Evolutionary conservation across 2,888 invertebrate genomes (phyloP).

Genomic region (Tigriopus californicus): DNA sequence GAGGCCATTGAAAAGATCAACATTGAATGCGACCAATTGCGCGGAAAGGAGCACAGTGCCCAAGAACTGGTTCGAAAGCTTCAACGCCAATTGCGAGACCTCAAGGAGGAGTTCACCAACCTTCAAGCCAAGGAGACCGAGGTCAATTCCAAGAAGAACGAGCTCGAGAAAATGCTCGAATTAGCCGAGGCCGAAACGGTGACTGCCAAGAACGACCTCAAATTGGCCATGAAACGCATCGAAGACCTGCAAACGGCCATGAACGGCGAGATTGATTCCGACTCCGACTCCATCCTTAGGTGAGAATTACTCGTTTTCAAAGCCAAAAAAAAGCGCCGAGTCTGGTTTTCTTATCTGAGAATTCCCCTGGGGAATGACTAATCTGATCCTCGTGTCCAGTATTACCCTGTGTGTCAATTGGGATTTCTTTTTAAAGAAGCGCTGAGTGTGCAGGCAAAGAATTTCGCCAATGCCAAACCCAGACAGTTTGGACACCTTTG

Average conservation of each 20-base stretch:
- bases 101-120: conserved; percentile 25
- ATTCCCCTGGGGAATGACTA: not conserved
- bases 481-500: not conserved
- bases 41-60: conserved; percentile 50
- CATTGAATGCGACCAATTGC: conserved; percentile 47
- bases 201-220: conserved; percentile 42
- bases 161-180: conserved; percentile 25
- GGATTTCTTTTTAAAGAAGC: not conserved
- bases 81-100: conserved; percentile 49
- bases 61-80: conserved; percentile 57
- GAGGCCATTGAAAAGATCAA: conserved; percentile 51
- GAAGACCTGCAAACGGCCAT: conserved; percentile 80
- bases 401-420: not conserved
- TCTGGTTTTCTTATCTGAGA: not conserved
- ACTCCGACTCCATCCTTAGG: not conserved
- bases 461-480: not conserved
- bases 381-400: not conserved
- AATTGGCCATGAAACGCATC: conserved; percentile 69
- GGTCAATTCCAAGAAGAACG: conserved; percentile 19
- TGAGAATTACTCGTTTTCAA: not conserved
- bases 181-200: conserved; percentile 27
- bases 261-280: conserved; percentile 43
- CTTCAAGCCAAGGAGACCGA: conserved; percentile 22
- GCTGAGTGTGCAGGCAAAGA: not conserved
- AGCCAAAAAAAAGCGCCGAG: not conserved